Conservation (phyloP, 1,140 invertebrate species). For the Polypedilum vanderplanki region DNA sequence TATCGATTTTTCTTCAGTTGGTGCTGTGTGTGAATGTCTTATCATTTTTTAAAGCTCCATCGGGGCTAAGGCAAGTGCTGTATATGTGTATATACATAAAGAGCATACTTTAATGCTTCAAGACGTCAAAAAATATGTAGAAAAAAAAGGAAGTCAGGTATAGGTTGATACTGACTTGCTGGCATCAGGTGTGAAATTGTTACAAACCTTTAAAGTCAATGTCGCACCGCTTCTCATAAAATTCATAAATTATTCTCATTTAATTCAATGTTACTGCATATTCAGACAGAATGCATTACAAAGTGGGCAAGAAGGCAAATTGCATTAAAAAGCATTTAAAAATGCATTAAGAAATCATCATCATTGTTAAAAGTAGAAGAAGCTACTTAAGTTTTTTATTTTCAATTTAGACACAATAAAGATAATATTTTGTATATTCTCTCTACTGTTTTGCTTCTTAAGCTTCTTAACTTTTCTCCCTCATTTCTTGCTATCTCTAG, state of each 20-base stretch:
- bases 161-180: neutral
- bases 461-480: conserved; percentile 6
- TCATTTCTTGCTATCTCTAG: neutral
- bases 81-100: neutral
- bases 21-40: neutral
- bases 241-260: neutral
- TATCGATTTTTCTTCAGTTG: neutral
- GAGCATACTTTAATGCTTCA: conserved; percentile 11
- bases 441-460: neutral
- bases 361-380: no score
- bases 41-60: conserved; percentile 19
- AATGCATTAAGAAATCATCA: conserved; percentile 11
- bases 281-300: neutral
- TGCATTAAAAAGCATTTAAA: conserved; percentile 7
- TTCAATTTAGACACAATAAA: conserved; percentile 28
- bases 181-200: conserved; percentile 16
- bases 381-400: conserved; percentile 22
- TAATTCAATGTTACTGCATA: neutral
- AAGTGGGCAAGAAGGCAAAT: neutral
- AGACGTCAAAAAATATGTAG: no score
- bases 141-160: neutral
- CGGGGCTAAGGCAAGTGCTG: neutral
- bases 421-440: neutral
- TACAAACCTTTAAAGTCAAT: conserved; percentile 21
- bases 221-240: neutral